Conservation (phyloP, 2,797 vertebrate species). For the Melanotaenia nigrans region DNA sequence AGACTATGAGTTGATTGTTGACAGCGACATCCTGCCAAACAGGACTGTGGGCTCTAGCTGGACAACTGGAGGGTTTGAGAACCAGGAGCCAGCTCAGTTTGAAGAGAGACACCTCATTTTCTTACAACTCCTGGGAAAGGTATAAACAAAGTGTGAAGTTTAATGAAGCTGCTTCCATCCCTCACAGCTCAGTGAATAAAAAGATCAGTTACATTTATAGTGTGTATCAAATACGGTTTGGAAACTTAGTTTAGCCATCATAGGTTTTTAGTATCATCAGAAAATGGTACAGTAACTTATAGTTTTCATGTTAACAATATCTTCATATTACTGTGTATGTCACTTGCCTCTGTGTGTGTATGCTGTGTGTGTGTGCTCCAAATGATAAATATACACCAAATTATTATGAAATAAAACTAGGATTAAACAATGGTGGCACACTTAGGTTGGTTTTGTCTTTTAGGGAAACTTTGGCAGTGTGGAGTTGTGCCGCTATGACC, state of each 20-base stretch:
- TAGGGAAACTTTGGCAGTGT: slow-evolving; percentile 98
- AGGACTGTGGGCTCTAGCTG: slow-evolving; percentile 82
- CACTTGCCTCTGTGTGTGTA: background rate
- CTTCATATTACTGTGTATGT: background rate
- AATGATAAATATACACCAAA: background rate
- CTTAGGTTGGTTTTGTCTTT: slow-evolving; percentile 4
- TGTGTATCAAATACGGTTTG: background rate
- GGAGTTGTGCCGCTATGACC: slow-evolving; percentile 97
- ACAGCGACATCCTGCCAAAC: slow-evolving; percentile 91
- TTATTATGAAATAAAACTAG: background rate
- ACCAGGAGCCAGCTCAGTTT: slow-evolving; percentile 92
- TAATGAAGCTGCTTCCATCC: background rate
- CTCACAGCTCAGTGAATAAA: background rate
- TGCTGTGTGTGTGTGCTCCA: background rate
- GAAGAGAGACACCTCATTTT: slow-evolving; percentile 97
- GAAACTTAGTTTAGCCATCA: background rate
- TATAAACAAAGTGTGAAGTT: slow-evolving; percentile 49
- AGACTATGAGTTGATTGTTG: slow-evolving; percentile 95
- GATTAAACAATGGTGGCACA: rapidly evolving
- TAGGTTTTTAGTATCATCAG: background rate
- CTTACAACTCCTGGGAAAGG: slow-evolving; percentile 96
- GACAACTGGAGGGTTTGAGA: slow-evolving; percentile 87
- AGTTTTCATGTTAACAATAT: background rate
- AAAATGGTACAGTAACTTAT: background rate
- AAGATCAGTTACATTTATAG: background rate